Conservation (phyloP, 2,888 invertebrate species). For the Orthosia cruda region DNA sequence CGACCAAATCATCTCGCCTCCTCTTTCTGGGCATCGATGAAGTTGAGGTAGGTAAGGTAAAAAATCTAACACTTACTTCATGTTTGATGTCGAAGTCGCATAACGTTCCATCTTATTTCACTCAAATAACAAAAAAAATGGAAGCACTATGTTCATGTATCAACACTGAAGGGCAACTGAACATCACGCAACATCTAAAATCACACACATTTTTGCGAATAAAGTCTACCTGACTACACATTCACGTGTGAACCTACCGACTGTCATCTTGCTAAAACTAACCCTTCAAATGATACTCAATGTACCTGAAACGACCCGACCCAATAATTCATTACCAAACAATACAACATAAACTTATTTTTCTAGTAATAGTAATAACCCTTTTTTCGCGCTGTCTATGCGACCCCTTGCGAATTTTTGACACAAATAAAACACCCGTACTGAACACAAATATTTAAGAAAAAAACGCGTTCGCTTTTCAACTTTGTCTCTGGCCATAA, state of each 20-base stretch:
- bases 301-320: conserved; percentile 91
- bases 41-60: too few species aligned
- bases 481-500: conserved; percentile 89
- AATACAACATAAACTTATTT: conserved; percentile 88
- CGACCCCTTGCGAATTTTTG: conserved; percentile 90
- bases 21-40: too few species aligned
- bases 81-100: background rate
- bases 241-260: conserved; percentile 88
- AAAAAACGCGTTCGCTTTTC: conserved; percentile 83
- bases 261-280: conserved; percentile 88
- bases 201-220: conserved; percentile 52
- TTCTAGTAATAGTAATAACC: conserved; percentile 90
- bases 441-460: conserved; percentile 89
- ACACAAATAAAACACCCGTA: conserved; percentile 91
- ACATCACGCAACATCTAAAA: background rate
- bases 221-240: conserved; percentile 82
- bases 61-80: conserved; percentile 24
- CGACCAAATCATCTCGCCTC: too few species aligned
- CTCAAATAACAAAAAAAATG: background rate
- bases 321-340: conserved; percentile 91
- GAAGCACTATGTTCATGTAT: background rate
- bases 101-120: background rate
- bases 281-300: conserved; percentile 90
- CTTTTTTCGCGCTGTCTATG: conserved; percentile 87
- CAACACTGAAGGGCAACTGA: background rate